These are phyloP conservation scores for Crypturellus tataupa DNA, from an alignment of 2,797 vertebrate genomes.

Conservation along the genomic window DNA sequence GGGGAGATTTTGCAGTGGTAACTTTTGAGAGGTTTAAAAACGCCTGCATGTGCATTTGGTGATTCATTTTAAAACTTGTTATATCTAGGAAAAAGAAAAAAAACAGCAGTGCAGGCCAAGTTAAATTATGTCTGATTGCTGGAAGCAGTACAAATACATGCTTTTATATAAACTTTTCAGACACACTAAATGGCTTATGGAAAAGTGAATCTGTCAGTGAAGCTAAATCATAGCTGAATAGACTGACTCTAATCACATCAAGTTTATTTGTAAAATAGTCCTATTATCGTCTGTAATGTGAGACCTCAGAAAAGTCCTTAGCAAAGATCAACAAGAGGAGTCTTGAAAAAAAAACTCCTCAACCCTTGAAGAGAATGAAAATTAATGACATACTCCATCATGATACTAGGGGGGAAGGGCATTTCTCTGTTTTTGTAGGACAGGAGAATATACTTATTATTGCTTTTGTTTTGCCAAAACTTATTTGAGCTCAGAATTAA, in stretches of 20 bases:
- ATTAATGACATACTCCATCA: background rate
- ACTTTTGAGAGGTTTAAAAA: background rate
- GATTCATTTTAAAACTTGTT: background rate
- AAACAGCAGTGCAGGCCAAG: background rate
- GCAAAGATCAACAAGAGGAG: background rate
- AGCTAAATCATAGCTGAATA: background rate
- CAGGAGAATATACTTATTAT: background rate
- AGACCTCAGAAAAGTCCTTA: background rate
- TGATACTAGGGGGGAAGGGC: background rate
- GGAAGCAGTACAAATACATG: background rate
- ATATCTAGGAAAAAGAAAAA: background rate
- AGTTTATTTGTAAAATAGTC: slow-evolving; percentile 11
- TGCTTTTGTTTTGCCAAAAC: background rate
- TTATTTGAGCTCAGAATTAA: background rate
- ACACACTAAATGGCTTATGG: background rate
- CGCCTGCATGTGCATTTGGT: background rate
- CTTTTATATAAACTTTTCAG: background rate
- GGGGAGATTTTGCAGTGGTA: background rate
- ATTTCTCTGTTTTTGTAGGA: background rate
- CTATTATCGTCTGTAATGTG: background rate
- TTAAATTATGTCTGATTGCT: background rate
- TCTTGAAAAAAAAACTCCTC: background rate
- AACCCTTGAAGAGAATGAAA: background rate
- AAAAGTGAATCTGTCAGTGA: background rate
- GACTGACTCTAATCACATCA: background rate